Conservation (phyloP, 2,113 vertebrate genomes). For the Prunella himalayana region DNA sequence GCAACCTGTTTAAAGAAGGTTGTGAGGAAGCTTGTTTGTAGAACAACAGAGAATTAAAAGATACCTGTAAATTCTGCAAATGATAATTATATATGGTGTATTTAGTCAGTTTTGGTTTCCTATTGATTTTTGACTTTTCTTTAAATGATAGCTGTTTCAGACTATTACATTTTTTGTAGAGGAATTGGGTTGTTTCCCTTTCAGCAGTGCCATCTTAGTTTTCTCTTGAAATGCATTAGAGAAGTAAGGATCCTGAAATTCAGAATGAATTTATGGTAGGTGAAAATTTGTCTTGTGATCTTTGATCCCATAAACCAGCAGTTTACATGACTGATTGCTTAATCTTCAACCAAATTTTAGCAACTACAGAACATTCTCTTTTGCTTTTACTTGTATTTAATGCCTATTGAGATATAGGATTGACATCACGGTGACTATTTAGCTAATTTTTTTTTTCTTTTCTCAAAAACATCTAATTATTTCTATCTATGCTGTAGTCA, state of each 20-base stretch:
- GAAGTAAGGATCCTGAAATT: background rate
- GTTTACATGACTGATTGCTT: background rate
- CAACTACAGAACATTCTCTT: background rate
- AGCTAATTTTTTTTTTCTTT: background rate
- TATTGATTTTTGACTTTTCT: background rate
- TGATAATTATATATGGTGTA: background rate
- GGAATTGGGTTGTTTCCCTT: background rate
- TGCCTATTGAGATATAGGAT: background rate
- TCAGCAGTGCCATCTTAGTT: background rate
- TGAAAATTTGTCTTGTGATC: background rate
- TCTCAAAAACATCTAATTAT: background rate
- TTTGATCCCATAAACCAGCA: background rate
- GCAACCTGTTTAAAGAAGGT: background rate
- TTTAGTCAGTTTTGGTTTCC: background rate
- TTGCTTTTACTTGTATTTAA: background rate
- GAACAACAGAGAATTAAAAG: background rate
- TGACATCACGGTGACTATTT: background rate
- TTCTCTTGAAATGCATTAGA: background rate
- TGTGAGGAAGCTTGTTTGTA: background rate
- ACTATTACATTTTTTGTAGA: background rate
- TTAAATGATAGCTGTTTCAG: background rate
- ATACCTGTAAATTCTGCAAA: background rate
- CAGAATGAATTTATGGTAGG: background rate
- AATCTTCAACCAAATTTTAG: background rate
- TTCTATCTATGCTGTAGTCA: background rate